Percentiles rank a stretch among this genome's conserved stretches.
Evolutionary conservation across 2,888 invertebrate species (phyloP).

Genomic region (Protophormia terraenovae): DNA sequence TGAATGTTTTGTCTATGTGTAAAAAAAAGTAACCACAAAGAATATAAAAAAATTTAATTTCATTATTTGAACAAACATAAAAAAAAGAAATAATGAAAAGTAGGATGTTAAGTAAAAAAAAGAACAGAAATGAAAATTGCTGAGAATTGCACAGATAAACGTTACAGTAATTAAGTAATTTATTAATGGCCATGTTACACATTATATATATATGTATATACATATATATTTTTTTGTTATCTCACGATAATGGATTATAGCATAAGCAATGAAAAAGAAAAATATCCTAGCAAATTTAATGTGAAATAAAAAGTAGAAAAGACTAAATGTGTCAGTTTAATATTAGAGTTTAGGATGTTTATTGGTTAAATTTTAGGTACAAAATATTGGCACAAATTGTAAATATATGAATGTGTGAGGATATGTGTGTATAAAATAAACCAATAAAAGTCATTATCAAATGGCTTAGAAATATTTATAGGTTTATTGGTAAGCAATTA

Average conservation of each 20-base stretch:
- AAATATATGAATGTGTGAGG: background rate
- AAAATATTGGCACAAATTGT: slow-evolving; percentile 8
- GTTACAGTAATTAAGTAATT: slow-evolving; percentile 62
- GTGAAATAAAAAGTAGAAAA: background rate
- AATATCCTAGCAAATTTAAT: background rate
- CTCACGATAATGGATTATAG: background rate
- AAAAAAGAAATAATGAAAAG: background rate
- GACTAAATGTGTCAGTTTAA: background rate
- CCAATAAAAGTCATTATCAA: slow-evolving; percentile 46
- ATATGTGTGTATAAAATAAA: too few species aligned
- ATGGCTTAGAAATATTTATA: slow-evolving; percentile 39
- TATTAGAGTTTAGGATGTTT: slow-evolving; percentile 3
- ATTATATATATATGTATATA: slow-evolving; percentile 8
- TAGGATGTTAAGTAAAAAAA: background rate
- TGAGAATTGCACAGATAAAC: slow-evolving; percentile 63
- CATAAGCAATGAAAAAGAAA: background rate
- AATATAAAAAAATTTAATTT: slow-evolving; percentile 23
- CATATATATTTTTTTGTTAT: slow-evolving; percentile 24
- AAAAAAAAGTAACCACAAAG: background rate
- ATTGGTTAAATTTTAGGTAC: background rate
- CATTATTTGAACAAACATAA: slow-evolving; percentile 8
- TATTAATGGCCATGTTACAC: slow-evolving; percentile 57
- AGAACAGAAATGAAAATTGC: slow-evolving; percentile 41
- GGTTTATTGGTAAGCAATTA: slow-evolving; percentile 38
- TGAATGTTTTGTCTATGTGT: background rate